These are phyloP conservation scores for Tenualosa ilisha DNA, from an alignment of 2,797 vertebrate genomes.

Conservation along the genomic window DNA sequence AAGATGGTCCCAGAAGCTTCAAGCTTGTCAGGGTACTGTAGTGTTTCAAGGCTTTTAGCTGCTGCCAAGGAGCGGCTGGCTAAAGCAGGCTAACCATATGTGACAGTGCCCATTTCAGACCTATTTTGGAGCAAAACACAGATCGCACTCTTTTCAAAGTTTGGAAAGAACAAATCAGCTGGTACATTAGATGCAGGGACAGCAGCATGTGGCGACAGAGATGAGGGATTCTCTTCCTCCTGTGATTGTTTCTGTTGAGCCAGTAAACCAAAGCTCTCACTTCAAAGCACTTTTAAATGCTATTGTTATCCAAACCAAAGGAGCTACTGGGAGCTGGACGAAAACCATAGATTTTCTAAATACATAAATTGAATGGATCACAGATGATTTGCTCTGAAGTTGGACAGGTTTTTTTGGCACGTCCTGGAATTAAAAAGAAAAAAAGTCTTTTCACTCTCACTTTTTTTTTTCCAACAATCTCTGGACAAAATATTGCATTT, in stretches of 20 bases:
- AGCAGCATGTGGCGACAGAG: background rate
- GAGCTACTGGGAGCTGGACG: background rate
- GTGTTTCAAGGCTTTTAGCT: conserved; percentile 48
- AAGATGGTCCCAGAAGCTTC: conserved; percentile 64
- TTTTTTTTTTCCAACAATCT: no score
- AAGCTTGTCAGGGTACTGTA: conserved; percentile 55
- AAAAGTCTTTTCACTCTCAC: background rate
- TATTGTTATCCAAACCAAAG: background rate
- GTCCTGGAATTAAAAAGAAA: background rate
- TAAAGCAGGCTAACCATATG: conserved; percentile 52
- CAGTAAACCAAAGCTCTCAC: background rate
- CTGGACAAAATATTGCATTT: background rate
- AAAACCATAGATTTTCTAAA: background rate
- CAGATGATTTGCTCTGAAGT: background rate
- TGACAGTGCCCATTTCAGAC: conserved; percentile 45
- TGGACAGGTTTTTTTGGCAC: background rate
- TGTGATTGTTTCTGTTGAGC: background rate
- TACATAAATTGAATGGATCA: background rate
- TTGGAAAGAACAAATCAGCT: background rate
- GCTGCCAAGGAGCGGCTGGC: conserved; percentile 50
- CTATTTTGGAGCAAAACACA: conserved; percentile 30
- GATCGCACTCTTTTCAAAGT: conserved; percentile 3
- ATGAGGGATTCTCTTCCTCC: background rate
- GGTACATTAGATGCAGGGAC: background rate
- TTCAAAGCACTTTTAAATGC: background rate